These are phyloP conservation scores for Notothenia rossii DNA, from an alignment of 2,113 vertebrate species.

Conservation along the genomic window DNA sequence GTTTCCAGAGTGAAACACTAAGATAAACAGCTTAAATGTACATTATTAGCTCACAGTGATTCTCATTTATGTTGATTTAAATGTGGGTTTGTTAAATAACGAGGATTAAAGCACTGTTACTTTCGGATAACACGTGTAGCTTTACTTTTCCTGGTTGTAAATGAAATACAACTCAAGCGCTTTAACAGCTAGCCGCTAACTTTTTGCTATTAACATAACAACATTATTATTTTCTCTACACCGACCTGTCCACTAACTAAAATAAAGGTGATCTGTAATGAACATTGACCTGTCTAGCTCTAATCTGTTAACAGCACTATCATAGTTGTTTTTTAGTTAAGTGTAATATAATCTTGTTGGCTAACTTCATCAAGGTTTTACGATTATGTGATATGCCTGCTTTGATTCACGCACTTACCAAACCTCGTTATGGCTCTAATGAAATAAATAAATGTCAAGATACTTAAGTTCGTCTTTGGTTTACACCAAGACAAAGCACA, in stretches of 20 bases:
- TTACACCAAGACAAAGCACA: slow-evolving; percentile 35
- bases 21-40: background rate
- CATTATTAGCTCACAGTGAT: background rate
- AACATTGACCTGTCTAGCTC: background rate
- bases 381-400: background rate
- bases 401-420: accelerated
- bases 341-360: background rate
- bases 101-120: background rate
- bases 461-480: background rate
- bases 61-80: background rate
- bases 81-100: background rate
- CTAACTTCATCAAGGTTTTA: background rate
- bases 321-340: background rate
- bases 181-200: background rate
- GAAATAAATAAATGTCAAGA: background rate
- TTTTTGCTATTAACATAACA: no score
- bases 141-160: slow-evolving; percentile 32
- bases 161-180: background rate
- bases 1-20: background rate
- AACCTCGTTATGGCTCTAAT: no score
- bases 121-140: slow-evolving; percentile 51
- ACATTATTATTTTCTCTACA: background rate
- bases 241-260: background rate
- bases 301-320: slow-evolving; percentile 28
- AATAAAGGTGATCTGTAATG: background rate